phyloP scores from a whole-genome alignment of 2,797 vertebrate species.

The Coccyzus lansbergi region DNA sequence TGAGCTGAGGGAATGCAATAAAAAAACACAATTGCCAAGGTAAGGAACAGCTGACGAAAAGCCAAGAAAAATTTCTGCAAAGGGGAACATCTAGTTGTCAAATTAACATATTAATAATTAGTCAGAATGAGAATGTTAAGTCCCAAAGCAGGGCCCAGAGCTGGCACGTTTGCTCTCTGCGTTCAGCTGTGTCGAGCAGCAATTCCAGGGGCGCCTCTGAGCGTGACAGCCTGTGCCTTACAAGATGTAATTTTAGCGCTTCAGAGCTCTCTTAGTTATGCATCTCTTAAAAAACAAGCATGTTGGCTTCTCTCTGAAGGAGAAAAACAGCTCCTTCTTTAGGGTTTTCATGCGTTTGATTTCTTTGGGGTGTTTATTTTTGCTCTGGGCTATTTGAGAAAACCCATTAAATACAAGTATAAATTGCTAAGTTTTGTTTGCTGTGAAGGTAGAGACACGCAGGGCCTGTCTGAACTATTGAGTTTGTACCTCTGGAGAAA shows the following conservation, averaged over 20 bases:
- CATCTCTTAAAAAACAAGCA: background rate
- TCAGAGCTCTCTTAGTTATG: background rate
- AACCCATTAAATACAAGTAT: background rate
- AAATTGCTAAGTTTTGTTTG: background rate
- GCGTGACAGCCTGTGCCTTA: background rate
- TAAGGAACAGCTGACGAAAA: background rate
- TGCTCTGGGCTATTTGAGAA: background rate
- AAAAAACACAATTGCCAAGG: fast-evolving
- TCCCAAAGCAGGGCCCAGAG: background rate
- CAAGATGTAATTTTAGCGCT: conserved; percentile 20
- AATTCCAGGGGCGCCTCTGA: background rate
- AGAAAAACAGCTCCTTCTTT: background rate
- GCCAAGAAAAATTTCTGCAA: background rate
- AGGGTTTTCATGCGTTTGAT: background rate
- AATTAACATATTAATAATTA: conserved; percentile 65
- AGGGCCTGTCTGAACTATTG: background rate
- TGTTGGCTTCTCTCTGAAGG: background rate
- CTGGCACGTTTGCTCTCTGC: background rate
- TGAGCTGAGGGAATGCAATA: fast-evolving
- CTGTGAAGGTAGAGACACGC: background rate
- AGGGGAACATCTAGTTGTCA: background rate
- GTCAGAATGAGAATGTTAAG: background rate
- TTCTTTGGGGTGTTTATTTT: conserved; percentile 26
- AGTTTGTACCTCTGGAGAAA: conserved; percentile 5
- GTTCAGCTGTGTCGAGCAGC: conserved; percentile 3